Base-by-base conservation (phyloP, 2,797 vertebrate genomes). In the Cynopterus sphinx region DNA sequence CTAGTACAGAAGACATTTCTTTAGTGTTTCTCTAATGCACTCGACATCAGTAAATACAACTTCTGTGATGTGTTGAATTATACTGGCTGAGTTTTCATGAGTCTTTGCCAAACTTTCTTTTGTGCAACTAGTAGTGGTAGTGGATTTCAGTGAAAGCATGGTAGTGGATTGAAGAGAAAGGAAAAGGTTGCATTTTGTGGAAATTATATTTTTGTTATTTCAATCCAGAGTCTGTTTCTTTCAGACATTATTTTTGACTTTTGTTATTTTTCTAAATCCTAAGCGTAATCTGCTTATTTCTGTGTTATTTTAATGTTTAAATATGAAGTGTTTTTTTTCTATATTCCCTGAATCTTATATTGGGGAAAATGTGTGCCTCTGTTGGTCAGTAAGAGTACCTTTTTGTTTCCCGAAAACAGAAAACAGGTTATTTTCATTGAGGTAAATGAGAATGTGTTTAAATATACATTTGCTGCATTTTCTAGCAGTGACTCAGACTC, bases 211-310 rank as follows among this genome's bases (percentile, higher is more conserved):
- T 95, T 94, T 70, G 57, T 82, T 86, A 31, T 70, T 81, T 6
- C 51, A 28, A 92, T 82, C 31, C 49, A 79, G 26, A 71, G 16
- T 93, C 19, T 91, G 1, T 71, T 78, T 51, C 67, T 39, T 82
- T 28, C 31, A 63, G 59, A 53, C 46, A 59, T 19, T 16, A 11
- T 91, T 85, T 93, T 88, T 53, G 36, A 68, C 8, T 49, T 83
- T 49, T 68, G 43, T 83, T 89, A 88, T 63, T 94, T 86, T 95
- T 92, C 26, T 9, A 87, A 51, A n/a, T 89, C 28, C 16, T 84
- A 79, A 28, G 9, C 1, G 61, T 61, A 90, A 33, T 61, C 1
- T 49, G 12, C 49, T 39, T 82, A 53, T 22, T 79, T 87, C 22
- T 28, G 90, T 43, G 36, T 51, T 79, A n/a, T 10, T 85, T 43